These are phyloP conservation scores for Cephus cinctus DNA, from an alignment of 1,140 invertebrate species.

Conservation along the genomic window DNA sequence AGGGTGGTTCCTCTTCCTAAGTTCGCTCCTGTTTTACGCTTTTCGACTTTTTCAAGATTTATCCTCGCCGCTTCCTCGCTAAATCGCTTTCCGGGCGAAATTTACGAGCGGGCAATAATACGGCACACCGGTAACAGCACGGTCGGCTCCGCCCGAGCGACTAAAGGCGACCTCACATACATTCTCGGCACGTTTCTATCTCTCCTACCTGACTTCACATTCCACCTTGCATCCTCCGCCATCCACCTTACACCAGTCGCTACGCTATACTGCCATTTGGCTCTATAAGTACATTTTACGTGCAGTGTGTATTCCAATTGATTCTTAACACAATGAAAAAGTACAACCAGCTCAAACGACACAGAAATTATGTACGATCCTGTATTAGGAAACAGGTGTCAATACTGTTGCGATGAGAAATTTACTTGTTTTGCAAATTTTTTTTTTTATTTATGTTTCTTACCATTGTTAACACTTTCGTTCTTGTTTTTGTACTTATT, in stretches of 20 bases:
- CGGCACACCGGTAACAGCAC: conserved; percentile 5
- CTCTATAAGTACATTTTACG: too few relatives aligned
- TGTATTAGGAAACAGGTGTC: too few relatives aligned
- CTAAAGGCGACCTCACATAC: conserved; percentile 36
- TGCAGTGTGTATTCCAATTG: too few relatives aligned
- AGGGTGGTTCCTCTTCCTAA: not conserved
- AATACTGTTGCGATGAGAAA: too few relatives aligned
- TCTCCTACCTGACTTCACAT: conserved; percentile 34
- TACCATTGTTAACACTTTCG: too few relatives aligned
- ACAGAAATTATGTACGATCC: not conserved
- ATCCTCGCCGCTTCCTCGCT: conserved; percentile 53
- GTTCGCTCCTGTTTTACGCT: conserved; percentile 51
- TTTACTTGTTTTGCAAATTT: too few relatives aligned
- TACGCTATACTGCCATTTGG: too few relatives aligned
- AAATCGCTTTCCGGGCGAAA: conserved; percentile 55
- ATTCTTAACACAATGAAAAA: not conserved
- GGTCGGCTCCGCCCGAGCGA: conserved; percentile 26
- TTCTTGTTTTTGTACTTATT: too few relatives aligned
- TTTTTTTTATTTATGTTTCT: too few relatives aligned
- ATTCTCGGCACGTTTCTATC: conserved; percentile 46
- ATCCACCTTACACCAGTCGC: not conserved
- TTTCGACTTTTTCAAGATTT: conserved; percentile 57
- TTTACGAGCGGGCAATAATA: conserved; percentile 51
- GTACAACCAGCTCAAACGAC: not conserved
- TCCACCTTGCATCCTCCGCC: conserved; percentile 13